These are phyloP conservation scores for Pseudochromis fuscus DNA, from an alignment of 2,797 vertebrate genomes.

Conservation along the genomic window DNA sequence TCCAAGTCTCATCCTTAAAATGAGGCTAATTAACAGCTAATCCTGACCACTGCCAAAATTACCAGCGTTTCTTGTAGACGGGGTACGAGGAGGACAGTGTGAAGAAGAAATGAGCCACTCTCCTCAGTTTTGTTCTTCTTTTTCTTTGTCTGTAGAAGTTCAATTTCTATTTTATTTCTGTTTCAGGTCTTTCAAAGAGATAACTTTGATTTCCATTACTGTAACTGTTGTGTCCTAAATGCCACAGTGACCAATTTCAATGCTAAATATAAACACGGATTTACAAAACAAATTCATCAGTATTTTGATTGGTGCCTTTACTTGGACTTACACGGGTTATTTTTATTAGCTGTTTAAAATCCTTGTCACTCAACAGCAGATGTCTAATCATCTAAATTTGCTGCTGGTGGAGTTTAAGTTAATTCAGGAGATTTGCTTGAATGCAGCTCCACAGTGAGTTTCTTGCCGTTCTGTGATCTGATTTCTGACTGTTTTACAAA, in stretches of 20 bases:
- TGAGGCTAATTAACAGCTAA: constrained; percentile 84
- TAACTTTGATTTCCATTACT: constrained; percentile 1
- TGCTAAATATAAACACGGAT: constrained; percentile 8
- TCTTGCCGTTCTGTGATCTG: constrained; percentile 11
- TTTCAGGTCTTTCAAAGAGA: neutral
- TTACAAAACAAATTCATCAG: neutral
- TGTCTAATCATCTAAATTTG: neutral
- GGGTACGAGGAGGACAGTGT: constrained; percentile 29
- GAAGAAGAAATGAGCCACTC: constrained; percentile 22
- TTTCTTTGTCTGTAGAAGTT: constrained; percentile 13
- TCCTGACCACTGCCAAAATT: constrained; percentile 72
- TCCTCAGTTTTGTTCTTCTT: neutral
- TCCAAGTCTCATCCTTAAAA: constrained; percentile 75
- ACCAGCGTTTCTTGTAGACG: constrained; percentile 61
- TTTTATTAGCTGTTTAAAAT: neutral
- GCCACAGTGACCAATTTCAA: neutral
- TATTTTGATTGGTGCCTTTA: constrained; percentile 18
- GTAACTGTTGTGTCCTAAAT: neutral
- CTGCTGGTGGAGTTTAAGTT: neutral
- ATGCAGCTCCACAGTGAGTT: neutral
- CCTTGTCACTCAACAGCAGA: neutral
- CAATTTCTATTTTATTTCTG: neutral
- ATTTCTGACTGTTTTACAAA: constrained; percentile 20
- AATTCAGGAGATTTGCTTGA: constrained; percentile 10
- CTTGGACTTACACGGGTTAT: neutral